Percentiles rank a stretch among this genome's conserved stretches.
Conservation (phyloP, 53 echinoderm and acorn worm genomes). For the Holothuria leucospilota region DNA sequence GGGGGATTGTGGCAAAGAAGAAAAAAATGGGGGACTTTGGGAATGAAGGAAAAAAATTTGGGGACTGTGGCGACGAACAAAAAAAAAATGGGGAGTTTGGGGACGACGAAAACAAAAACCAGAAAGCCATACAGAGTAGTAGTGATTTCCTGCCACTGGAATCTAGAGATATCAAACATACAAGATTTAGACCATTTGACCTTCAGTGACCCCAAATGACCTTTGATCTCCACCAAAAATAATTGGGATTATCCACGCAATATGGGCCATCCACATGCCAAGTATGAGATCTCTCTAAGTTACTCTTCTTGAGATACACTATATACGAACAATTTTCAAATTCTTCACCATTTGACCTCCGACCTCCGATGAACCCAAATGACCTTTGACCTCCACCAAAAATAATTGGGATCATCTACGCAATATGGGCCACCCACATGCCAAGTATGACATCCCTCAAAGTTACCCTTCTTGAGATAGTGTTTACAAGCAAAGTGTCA, state of each 20-base stretch:
- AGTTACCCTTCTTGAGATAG: too few species aligned
- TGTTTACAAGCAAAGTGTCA: too few species aligned
- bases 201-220: conserved; percentile 3
- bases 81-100: too few species aligned
- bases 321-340: background rate
- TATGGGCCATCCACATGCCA: background rate
- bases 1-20: too few species aligned
- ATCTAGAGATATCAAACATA: too few species aligned
- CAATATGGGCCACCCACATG: background rate
- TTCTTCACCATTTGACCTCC: too few species aligned
- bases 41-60: too few species aligned
- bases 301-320: background rate
- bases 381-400: background rate
- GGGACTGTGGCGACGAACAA: too few species aligned
- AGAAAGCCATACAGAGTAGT: too few species aligned
- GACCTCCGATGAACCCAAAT: background rate
- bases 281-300: background rate
- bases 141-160: too few species aligned
- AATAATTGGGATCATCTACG: background rate
- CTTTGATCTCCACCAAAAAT: background rate
- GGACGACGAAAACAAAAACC: too few species aligned
- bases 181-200: background rate
- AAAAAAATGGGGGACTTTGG: too few species aligned
- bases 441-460: background rate
- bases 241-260: background rate